These are phyloP conservation scores for Trachelus troglodyta DNA, from an alignment of 2,888 invertebrate genomes.

Conservation along the genomic window DNA sequence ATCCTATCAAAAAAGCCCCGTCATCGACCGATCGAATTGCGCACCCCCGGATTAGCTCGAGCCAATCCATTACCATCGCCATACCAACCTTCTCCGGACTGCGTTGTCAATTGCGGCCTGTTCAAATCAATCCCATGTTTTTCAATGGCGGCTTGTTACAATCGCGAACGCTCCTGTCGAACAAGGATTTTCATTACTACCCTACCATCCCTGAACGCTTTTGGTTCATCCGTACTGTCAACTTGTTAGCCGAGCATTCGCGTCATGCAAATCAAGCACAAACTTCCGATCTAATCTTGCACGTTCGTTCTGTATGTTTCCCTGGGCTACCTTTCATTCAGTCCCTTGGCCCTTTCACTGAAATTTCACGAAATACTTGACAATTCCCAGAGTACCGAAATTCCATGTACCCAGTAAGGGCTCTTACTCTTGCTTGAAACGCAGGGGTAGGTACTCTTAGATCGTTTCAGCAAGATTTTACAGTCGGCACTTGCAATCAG, in stretches of 20 bases:
- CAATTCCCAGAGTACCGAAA: neutral
- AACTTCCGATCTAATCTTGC: neutral
- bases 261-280: neutral
- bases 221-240: neutral
- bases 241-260: neutral
- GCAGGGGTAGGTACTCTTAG: neutral
- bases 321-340: neutral
- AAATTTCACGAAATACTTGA: neutral
- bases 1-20: neutral
- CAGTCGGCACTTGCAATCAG: neutral
- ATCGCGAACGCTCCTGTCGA: neutral
- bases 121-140: neutral
- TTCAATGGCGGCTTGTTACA: neutral
- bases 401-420: neutral
- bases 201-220: neutral
- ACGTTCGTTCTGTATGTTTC: neutral
- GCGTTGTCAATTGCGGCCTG: neutral
- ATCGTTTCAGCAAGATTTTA: neutral
- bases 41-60: neutral
- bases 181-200: neutral
- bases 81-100: neutral
- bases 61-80: constrained; percentile 5
- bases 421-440: neutral
- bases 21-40: constrained; percentile 1
- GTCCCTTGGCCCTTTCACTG: neutral